A percentile compares a stretch with the other conserved stretches of the same genome.
Evolutionary conservation across 53 echinoderm and acorn worm genomes (phyloP).

Genomic region (Temnopleurus reevesii): DNA sequence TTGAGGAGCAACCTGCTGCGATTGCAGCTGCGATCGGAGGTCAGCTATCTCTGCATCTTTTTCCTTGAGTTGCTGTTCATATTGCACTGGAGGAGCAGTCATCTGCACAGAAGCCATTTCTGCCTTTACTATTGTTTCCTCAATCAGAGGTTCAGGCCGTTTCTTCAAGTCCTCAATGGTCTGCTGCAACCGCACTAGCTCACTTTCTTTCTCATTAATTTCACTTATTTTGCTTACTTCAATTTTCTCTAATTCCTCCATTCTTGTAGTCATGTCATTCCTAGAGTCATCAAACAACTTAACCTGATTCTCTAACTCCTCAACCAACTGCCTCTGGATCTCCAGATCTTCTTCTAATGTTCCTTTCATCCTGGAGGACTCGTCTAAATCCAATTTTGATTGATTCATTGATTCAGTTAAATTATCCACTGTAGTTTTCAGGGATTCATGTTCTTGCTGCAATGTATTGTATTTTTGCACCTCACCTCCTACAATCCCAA

Average conservation of each 20-base stretch:
- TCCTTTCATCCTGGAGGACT: conserved; percentile 33
- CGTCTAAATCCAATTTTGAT: conserved; percentile 60
- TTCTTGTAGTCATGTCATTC: not conserved
- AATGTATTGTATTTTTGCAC: conserved; percentile 69
- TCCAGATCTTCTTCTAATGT: conserved; percentile 64
- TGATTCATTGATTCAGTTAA: conserved; percentile 66
- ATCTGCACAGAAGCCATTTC: conserved; percentile 53
- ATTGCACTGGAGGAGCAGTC: conserved; percentile 58
- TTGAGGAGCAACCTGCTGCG: not conserved
- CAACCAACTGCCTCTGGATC: conserved; percentile 50
- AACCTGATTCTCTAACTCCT: conserved; percentile 60
- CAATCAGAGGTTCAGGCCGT: not conserved
- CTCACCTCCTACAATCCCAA: conserved; percentile 70
- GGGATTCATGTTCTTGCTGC: conserved; percentile 61
- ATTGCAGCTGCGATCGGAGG: conserved; percentile 53
- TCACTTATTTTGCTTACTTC: not conserved
- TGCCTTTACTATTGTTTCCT: conserved; percentile 48
- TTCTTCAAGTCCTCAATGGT: conserved; percentile 68
- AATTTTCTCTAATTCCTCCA: not conserved
- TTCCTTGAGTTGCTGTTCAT: conserved; percentile 46
- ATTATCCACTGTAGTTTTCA: conserved; percentile 65
- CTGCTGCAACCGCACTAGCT: conserved; percentile 69
- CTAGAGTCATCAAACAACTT: conserved; percentile 34
- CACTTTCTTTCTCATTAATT: conserved; percentile 55
- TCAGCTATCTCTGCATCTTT: conserved; percentile 64